These are phyloP conservation scores for Remorina albescens DNA, from an alignment of 2,797 vertebrate genomes.

Conservation along the genomic window DNA sequence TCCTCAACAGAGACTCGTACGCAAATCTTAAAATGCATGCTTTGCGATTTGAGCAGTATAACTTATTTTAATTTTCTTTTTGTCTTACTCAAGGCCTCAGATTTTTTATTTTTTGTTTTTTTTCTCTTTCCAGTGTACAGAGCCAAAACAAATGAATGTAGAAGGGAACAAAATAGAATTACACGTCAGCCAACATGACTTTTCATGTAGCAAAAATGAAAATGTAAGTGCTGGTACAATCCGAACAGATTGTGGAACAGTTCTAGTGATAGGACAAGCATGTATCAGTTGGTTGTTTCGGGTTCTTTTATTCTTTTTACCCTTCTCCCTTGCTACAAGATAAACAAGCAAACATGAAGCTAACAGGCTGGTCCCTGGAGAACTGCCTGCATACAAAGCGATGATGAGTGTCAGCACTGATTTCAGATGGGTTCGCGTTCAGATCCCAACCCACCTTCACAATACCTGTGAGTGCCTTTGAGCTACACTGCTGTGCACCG, in stretches of 20 bases:
- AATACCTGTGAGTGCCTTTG: conserved; percentile 67
- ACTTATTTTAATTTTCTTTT: conserved; percentile 33
- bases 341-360: conserved; percentile 75
- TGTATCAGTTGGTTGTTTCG: conserved; percentile 45
- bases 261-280: conserved; percentile 42
- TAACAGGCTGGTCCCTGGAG: conserved; percentile 72
- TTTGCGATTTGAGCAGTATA: conserved; percentile 27
- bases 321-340: conserved; percentile 54
- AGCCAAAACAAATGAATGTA: conserved; percentile 18
- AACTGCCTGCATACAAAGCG: conserved; percentile 76
- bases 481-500: conserved; percentile 44
- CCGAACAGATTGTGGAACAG: conserved; percentile 22
- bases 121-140: background rate
- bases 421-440: conserved; percentile 74
- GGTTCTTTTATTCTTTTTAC: conserved; percentile 55
- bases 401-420: conserved; percentile 79
- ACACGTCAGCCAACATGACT: conserved; percentile 23
- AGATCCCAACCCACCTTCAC: conserved; percentile 63
- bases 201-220: conserved; percentile 43
- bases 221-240: conserved; percentile 42
- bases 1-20: conserved; percentile 32
- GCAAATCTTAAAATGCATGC: conserved; percentile 53
- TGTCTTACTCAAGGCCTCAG: conserved; percentile 29
- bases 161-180: conserved; percentile 42
- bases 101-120: no score